These are phyloP conservation scores for Branchellion lobata DNA, from an alignment of 2,888 invertebrate genomes.

Conservation along the genomic window DNA sequence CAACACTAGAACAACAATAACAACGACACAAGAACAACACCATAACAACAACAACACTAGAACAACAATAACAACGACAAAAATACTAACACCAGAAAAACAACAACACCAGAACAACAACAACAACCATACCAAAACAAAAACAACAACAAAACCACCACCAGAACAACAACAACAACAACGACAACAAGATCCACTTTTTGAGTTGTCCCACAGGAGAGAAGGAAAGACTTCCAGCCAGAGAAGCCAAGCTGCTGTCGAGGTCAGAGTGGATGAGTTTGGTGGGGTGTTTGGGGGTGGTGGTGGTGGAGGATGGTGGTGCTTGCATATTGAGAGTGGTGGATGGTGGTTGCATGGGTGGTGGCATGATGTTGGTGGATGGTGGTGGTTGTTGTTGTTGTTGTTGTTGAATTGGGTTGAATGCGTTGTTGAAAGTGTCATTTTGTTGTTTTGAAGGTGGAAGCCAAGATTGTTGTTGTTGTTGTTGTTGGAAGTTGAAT, in stretches of 20 bases:
- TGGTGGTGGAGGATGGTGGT: slow-evolving; percentile 32
- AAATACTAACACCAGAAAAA: too few relatives aligned
- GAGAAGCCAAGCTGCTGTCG: slow-evolving; percentile 86
- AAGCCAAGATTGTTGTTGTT: not conserved
- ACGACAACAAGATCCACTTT: not conserved
- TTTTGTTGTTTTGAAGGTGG: too few relatives aligned
- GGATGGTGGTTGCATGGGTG: too few relatives aligned
- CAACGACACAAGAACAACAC: too few relatives aligned
- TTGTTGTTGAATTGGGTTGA: not conserved
- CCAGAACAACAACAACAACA: too few relatives aligned
- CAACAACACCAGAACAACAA: too few relatives aligned
- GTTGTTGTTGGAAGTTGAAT: not conserved
- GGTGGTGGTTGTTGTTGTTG: too few relatives aligned
- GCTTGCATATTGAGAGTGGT: not conserved
- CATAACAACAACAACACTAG: too few relatives aligned
- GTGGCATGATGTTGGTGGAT: not conserved
- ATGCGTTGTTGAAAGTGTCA: not conserved
- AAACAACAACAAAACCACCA: too few relatives aligned
- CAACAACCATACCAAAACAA: too few relatives aligned
- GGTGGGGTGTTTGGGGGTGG: slow-evolving; percentile 11
- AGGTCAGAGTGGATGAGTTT: slow-evolving; percentile 81
- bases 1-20: too few relatives aligned
- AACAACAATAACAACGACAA: too few relatives aligned
- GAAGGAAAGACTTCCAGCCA: slow-evolving; percentile 81
- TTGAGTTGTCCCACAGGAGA: slow-evolving; percentile 48